These are phyloP conservation scores for Muscicapa comitata DNA, from an alignment of 2,797 vertebrate genomes.

Conservation along the genomic window DNA sequence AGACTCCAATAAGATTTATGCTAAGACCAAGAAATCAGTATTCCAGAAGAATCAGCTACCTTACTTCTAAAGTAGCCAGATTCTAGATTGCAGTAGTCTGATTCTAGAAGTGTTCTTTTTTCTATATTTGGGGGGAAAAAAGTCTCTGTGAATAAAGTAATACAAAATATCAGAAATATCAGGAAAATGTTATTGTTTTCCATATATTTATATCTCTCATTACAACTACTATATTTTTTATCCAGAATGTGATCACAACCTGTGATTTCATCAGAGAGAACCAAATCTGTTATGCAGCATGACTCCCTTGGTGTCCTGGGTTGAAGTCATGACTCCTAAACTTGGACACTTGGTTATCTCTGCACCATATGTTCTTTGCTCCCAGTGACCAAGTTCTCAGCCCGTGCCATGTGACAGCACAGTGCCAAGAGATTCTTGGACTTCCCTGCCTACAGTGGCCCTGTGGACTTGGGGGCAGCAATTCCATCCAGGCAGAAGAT, in stretches of 20 bases:
- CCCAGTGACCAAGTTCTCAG: rapidly evolving
- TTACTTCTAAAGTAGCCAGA: neutral
- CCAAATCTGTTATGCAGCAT: neutral
- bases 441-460: neutral
- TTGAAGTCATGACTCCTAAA: too few species aligned
- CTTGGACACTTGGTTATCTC: too few species aligned
- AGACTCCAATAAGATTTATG: neutral
- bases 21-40: neutral
- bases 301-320: too few species aligned
- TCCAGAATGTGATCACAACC: neutral
- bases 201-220: neutral
- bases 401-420: neutral
- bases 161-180: neutral
- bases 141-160: neutral
- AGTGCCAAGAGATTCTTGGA: neutral
- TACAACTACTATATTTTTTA: neutral
- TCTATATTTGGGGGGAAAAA: neutral
- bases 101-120: neutral
- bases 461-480: neutral
- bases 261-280: neutral
- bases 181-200: neutral
- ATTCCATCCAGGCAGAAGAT: neutral
- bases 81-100: neutral
- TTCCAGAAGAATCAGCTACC: neutral
- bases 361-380: neutral